A percentile compares a stretch with the other conserved stretches of the same genome.
These are phyloP conservation scores for Brachyptera putata DNA, from an alignment of 2,888 invertebrate genomes.

Conservation along the genomic window DNA sequence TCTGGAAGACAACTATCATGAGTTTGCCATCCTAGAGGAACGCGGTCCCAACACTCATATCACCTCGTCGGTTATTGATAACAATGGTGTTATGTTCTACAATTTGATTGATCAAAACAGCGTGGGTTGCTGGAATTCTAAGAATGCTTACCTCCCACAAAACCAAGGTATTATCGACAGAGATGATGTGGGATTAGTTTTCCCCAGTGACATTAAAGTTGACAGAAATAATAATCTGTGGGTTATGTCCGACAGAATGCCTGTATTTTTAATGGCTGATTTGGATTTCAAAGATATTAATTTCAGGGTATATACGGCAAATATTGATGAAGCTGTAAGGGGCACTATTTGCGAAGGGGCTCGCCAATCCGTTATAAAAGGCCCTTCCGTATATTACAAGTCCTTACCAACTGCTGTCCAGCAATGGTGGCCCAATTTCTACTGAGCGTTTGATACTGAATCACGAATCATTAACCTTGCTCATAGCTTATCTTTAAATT, in stretches of 20 bases:
- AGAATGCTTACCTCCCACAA: constrained; percentile 58
- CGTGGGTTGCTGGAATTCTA: constrained; percentile 77
- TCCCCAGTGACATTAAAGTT: constrained; percentile 76
- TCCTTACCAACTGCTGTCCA: background rate
- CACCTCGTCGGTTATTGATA: constrained; percentile 67
- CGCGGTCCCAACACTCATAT: constrained; percentile 66
- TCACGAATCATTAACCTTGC: too few relatives aligned
- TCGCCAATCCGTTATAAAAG: constrained; percentile 32
- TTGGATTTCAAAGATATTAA: constrained; percentile 73
- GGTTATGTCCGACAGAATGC: constrained; percentile 81
- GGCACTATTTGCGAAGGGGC: constrained; percentile 65
- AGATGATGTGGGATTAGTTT: constrained; percentile 70
- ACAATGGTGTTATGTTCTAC: constrained; percentile 67
- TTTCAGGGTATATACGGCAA: constrained; percentile 69
- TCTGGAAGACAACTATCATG: constrained; percentile 64
- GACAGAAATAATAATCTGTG: constrained; percentile 62
- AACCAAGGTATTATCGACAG: constrained; percentile 63
- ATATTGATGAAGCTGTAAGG: constrained; percentile 59
- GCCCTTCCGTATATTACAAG: background rate
- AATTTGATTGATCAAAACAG: constrained; percentile 77
- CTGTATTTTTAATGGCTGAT: constrained; percentile 65
- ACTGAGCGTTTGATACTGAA: too few relatives aligned
- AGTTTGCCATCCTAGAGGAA: constrained; percentile 52
- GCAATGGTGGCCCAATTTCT: constrained; percentile 9
- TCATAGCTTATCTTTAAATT: too few relatives aligned